These are phyloP conservation scores for Eretmocerus hayati DNA, from an alignment of 2,888 invertebrate species.

Conservation along the genomic window DNA sequence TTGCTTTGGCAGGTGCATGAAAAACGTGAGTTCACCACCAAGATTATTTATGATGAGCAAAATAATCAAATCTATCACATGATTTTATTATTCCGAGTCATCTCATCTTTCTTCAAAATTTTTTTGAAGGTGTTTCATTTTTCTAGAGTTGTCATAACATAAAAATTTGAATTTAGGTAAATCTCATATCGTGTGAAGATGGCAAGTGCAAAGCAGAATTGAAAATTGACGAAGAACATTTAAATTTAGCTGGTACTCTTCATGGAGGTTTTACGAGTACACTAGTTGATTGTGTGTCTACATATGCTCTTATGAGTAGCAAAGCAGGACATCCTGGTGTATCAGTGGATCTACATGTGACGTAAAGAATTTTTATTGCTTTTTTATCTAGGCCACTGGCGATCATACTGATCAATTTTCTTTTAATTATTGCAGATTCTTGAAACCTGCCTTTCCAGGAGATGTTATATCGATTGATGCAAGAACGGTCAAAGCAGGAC, in stretches of 20 bases:
- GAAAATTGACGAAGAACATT: conserved; percentile 64
- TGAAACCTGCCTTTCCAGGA: conserved; percentile 69
- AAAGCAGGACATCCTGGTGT: conserved; percentile 64
- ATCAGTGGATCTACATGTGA: conserved; percentile 74
- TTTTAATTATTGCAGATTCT: conserved; percentile 55
- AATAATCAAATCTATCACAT: not conserved
- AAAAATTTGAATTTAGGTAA: conserved; percentile 38
- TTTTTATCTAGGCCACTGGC: not conserved
- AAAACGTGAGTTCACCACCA: conserved; percentile 42
- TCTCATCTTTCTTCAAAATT: not conserved
- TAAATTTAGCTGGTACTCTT: conserved; percentile 66
- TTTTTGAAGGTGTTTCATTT: conserved; percentile 13
- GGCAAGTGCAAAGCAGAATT: conserved; percentile 73
- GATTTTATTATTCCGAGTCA: not conserved
- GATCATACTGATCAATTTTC: not conserved
- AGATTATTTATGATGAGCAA: not conserved
- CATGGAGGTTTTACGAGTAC: conserved; percentile 85
- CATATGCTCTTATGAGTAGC: conserved; percentile 68
- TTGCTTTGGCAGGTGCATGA: conserved; percentile 47
- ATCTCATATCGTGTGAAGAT: conserved; percentile 54
- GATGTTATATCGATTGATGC: conserved; percentile 76
- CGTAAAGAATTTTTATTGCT: conserved; percentile 49
- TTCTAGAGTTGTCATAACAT: not conserved
- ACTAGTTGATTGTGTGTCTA: conserved; percentile 69
- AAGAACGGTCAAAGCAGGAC: conserved; percentile 67